phyloP scores from a whole-genome alignment of 2,113 vertebrate species.

The Sialia sialis region DNA sequence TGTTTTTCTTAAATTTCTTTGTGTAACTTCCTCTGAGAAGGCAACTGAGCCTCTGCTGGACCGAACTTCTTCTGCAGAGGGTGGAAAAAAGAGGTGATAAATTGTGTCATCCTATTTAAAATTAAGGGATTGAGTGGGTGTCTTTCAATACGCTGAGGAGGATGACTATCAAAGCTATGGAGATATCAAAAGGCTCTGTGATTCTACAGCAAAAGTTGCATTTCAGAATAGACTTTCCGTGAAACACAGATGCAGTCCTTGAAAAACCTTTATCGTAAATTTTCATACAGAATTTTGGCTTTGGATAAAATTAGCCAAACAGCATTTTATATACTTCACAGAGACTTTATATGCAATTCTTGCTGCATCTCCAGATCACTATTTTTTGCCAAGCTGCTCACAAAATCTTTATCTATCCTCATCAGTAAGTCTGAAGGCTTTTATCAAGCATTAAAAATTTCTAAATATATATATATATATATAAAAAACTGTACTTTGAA shows the following conservation, averaged over 20 bases:
- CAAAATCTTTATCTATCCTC: not conserved
- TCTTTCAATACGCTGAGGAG: not conserved
- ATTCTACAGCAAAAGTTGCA: not conserved
- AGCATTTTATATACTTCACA: not conserved
- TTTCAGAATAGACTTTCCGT: not conserved
- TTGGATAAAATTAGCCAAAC: not conserved
- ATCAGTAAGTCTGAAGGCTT: not conserved
- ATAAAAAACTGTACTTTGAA: not conserved
- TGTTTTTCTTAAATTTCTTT: not conserved
- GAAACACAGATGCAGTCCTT: not conserved
- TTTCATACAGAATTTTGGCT: not conserved
- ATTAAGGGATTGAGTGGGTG: not conserved
- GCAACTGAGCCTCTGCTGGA: not conserved
- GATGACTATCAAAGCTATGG: not conserved
- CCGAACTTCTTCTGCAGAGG: not conserved
- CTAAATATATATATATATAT: not conserved
- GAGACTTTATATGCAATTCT: not conserved
- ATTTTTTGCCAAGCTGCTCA: not conserved
- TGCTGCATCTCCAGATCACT: not conserved
- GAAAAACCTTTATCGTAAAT: not conserved
- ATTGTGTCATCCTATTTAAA: not conserved
- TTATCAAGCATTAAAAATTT: not conserved
- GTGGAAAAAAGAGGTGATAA: not conserved
- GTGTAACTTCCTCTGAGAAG: not conserved
- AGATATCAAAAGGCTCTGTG: not conserved